Evolutionary conservation across 2,888 invertebrate genomes (phyloP).

Genomic region (Calliphora vomitoria): DNA sequence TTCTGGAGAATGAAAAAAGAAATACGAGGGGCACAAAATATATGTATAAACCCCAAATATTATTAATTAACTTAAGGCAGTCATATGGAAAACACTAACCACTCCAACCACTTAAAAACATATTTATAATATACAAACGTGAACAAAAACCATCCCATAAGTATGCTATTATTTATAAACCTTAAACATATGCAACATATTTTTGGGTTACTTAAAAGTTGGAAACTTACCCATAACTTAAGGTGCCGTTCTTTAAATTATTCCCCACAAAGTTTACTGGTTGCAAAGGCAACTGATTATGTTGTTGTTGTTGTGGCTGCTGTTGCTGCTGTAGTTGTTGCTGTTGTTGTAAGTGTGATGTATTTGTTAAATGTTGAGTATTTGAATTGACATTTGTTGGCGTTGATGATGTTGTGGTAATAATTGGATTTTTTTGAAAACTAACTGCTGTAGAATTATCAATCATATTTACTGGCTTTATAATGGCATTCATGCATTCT

Average conservation of each 20-base stretch:
- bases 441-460: constrained; percentile 62
- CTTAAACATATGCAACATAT: background rate
- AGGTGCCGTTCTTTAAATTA: constrained; percentile 78
- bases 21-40: background rate
- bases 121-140: background rate
- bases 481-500: constrained; percentile 77
- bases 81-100: background rate
- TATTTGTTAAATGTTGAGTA: constrained; percentile 76
- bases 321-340: constrained; percentile 60
- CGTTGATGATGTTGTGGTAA: constrained; percentile 65
- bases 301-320: constrained; percentile 69
- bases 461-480: constrained; percentile 76
- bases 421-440: constrained; percentile 72
- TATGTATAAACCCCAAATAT: background rate
- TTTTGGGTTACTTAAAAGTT: background rate
- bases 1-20: background rate
- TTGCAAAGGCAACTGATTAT: constrained; percentile 74
- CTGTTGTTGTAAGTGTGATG: constrained; percentile 72
- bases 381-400: constrained; percentile 75
- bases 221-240: constrained; percentile 78
- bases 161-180: constrained; percentile 14
- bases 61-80: constrained; percentile 1
- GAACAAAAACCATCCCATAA: background rate
- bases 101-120: background rate
- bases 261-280: constrained; percentile 79